Evolutionary conservation across 1,140 invertebrate genomes (phyloP).

Genomic region (Danaus plexippus): DNA sequence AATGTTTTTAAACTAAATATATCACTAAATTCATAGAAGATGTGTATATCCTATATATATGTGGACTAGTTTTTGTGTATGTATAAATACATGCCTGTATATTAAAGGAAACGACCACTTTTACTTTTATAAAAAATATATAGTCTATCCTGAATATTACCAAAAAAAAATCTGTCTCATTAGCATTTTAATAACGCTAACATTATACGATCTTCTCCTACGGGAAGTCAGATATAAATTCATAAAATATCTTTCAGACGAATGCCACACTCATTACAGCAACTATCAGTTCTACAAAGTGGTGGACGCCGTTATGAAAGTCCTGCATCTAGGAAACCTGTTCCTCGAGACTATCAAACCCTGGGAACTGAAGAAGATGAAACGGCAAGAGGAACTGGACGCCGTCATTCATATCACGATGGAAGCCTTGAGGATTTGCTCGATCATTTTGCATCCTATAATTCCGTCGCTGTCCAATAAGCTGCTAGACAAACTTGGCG

Average conservation of each 20-base stretch:
- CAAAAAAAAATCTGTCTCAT: too few relatives aligned
- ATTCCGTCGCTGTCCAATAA: slow-evolving; percentile 80
- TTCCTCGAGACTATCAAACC: slow-evolving; percentile 90
- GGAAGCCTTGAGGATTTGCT: slow-evolving; percentile 85
- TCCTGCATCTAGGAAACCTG: slow-evolving; percentile 84
- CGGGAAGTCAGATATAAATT: too few relatives aligned
- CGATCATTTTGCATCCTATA: slow-evolving; percentile 87
- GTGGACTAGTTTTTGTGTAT: too few relatives aligned
- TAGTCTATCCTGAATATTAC: too few relatives aligned
- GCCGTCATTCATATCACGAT: slow-evolving; percentile 86
- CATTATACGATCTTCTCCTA: too few relatives aligned
- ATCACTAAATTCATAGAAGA: too few relatives aligned
- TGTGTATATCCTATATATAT: too few relatives aligned
- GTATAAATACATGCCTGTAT: too few relatives aligned
- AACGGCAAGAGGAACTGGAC: slow-evolving; percentile 74
- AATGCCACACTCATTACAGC: slow-evolving; percentile 78
- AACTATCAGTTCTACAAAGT: slow-evolving; percentile 88
- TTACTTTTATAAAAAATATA: too few relatives aligned
- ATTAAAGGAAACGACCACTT: too few relatives aligned
- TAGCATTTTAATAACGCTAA: too few relatives aligned
- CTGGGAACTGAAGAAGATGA: slow-evolving; percentile 81
- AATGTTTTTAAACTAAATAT: too few relatives aligned
- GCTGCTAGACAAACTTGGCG: slow-evolving; percentile 79
- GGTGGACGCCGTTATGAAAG: slow-evolving; percentile 82
- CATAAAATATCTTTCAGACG: slow-evolving; percentile 47